A percentile compares a stretch with the other conserved stretches of the same genome.
These are phyloP conservation scores for Tipula vernalis DNA, from an alignment of 2,888 invertebrate species.

Conservation along the genomic window DNA sequence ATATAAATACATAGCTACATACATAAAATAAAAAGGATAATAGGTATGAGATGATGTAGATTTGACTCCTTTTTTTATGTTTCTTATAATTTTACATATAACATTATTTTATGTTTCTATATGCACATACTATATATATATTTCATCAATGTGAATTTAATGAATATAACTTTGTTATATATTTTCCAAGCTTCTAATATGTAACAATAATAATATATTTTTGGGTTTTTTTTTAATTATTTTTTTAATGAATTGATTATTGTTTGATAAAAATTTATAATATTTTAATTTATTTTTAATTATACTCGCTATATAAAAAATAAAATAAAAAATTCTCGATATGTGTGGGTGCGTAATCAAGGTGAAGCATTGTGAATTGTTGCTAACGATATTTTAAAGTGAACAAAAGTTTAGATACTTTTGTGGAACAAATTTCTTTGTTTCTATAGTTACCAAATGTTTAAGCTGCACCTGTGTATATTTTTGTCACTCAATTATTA, in stretches of 20 bases:
- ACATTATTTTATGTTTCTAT: neutral
- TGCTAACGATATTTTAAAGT: neutral
- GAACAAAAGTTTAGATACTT: neutral
- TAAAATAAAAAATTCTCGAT: neutral
- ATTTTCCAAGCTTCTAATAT: neutral
- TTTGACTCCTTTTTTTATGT: slow-evolving; percentile 6
- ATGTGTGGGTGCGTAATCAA: neutral
- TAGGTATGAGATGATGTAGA: neutral
- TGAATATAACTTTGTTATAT: slow-evolving; percentile 8
- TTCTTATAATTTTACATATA: slow-evolving; percentile 7
- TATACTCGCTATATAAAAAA: neutral
- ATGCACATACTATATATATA: neutral
- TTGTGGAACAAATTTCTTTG: neutral
- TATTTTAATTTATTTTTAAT: neutral
- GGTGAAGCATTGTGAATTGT: too few relatives aligned
- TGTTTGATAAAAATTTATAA: neutral
- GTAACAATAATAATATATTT: neutral
- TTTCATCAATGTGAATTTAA: neutral
- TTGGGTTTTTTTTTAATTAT: neutral
- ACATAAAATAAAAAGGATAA: neutral
- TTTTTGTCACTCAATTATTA: too few relatives aligned
- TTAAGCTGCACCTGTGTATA: neutral
- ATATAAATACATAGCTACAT: neutral
- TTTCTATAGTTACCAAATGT: neutral
- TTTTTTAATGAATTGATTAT: neutral